These are phyloP conservation scores for Caiman crocodilus DNA, from an alignment of 2,797 vertebrate genomes.

Conservation along the genomic window DNA sequence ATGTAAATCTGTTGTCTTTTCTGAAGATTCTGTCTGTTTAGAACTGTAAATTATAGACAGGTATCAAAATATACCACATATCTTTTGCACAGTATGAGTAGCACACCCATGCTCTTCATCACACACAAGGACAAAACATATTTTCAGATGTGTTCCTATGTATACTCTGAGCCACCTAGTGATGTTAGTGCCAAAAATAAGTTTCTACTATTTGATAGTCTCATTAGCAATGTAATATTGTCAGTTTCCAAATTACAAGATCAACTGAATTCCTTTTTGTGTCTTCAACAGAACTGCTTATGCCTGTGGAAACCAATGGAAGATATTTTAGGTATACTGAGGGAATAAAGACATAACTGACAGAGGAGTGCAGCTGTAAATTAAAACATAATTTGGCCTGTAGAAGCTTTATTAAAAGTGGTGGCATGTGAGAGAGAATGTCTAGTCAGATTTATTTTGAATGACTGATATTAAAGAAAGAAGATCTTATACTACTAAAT, in stretches of 20 bases:
- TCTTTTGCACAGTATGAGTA: background rate
- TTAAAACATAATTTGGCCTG: background rate
- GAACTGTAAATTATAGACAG: slow-evolving; percentile 75
- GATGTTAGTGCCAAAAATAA: background rate
- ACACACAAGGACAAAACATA: background rate
- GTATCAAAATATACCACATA: slow-evolving; percentile 40
- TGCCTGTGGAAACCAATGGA: background rate
- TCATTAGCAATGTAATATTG: background rate
- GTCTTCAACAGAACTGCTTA: background rate
- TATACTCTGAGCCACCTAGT: background rate
- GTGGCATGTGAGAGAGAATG: background rate
- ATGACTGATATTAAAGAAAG: background rate
- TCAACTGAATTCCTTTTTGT: background rate
- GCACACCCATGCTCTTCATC: background rate
- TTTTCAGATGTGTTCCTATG: background rate
- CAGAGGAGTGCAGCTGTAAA: background rate
- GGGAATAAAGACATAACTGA: background rate
- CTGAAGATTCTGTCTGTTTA: slow-evolving; percentile 71
- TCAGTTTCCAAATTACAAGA: background rate
- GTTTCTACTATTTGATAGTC: background rate
- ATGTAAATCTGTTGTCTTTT: slow-evolving; percentile 78
- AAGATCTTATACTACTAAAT: background rate
- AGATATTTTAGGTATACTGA: background rate
- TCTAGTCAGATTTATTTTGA: background rate
- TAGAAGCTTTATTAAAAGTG: background rate